Evolutionary conservation across 2,888 invertebrate species (phyloP), one percentile per base, ranked within the genome.

Genomic region (Digitonthophagus gazella): DNA sequence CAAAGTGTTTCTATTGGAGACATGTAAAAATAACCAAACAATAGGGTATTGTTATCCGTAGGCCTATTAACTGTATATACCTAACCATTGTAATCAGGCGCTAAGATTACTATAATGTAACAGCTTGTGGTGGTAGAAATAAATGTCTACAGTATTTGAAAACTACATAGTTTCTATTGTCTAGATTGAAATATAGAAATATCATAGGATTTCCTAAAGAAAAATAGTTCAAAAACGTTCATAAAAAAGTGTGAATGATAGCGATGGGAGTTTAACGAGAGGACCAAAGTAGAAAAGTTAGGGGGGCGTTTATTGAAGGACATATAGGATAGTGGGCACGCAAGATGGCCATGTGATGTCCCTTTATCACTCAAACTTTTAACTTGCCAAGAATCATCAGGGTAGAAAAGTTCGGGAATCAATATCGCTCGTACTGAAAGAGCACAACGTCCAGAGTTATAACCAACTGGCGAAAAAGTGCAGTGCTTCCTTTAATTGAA

Each of bases 341-440:
- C 76, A 78, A 76, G 79, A 79, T 78, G 76, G 76, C 78, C 75
- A 75, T 75, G 71, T 76, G 76, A 75, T 77, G 76, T 75, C 74
- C 73, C 77, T 79, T 78, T 79, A 80, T 79, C 79, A 78, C 78
- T 78, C 78, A 77, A 80, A 80, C 79, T 80, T 82, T 80, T 78
- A 79, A 79, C 78, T 61, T 20, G 58, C 61, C 28, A 44, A 44
- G 28, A 44, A 44, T 44, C 28, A 44, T 44, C 28, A 44, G 28
- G 28, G 28, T 11, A 11, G 28, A 44, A 44, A 44, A 44, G 28
- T 44, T 44, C 28, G 28, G 11, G 28, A 44, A 44, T 44, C 28
- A 44, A 44, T 44, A 44, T 44, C 28, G 6, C 28, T 44, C 28
- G 3, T 44, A 44, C 28, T 8, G 11, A 44, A 44, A 44, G 28